These are phyloP conservation scores for Philonicus albiceps DNA, from an alignment of 2,888 invertebrate genomes.

Conservation along the genomic window DNA sequence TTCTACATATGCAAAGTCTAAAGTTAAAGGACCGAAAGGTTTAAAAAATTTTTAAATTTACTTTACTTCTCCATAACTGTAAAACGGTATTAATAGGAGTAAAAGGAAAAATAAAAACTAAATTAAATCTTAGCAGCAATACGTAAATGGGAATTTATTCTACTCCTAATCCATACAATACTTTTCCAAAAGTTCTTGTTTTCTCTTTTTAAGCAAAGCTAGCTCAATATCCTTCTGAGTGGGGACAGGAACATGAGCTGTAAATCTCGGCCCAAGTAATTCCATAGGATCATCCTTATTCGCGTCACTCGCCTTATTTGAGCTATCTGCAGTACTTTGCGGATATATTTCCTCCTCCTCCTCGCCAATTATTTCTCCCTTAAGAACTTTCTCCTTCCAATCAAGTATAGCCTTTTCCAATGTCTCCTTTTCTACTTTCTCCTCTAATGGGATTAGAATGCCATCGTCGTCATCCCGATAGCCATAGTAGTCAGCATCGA, in stretches of 20 bases:
- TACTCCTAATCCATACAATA: conserved; percentile 71
- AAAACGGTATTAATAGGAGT: too few species aligned
- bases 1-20: too few species aligned
- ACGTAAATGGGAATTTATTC: background rate
- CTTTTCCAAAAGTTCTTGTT: conserved; percentile 88
- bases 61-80: too few species aligned
- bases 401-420: conserved; percentile 69
- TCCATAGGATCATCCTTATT: conserved; percentile 58
- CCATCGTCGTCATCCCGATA: conserved; percentile 99
- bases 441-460: conserved; percentile 86
- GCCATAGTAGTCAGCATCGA: conserved; percentile 99
- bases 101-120: too few species aligned
- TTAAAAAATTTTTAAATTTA: too few species aligned
- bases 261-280: conserved; percentile 68
- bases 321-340: conserved; percentile 54
- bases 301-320: conserved; percentile 53
- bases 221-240: conserved; percentile 94
- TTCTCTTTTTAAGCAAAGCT: conserved; percentile 87
- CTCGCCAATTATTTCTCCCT: conserved; percentile 65
- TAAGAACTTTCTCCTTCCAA: conserved; percentile 74
- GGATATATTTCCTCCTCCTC: conserved; percentile 70
- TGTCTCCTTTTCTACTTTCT: conserved; percentile 78
- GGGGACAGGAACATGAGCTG: conserved; percentile 91
- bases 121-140: background rate
- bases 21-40: too few species aligned